Percentiles rank a stretch among this genome's conserved stretches.
These are phyloP conservation scores for Notechis scutatus DNA, from an alignment of 2,113 vertebrate genomes.

Conservation along the genomic window DNA sequence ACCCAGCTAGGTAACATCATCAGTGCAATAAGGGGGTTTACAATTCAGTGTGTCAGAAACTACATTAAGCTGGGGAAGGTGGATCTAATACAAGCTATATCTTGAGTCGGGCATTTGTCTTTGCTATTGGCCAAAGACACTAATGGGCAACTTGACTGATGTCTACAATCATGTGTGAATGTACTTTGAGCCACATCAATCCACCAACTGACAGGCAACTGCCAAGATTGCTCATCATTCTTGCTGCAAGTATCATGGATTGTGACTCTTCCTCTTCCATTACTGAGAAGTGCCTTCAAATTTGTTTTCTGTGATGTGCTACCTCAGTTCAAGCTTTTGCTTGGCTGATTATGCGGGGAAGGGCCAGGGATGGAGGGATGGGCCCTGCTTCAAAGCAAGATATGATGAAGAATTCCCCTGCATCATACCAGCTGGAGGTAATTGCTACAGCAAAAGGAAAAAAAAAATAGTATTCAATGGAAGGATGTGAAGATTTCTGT, in stretches of 20 bases:
- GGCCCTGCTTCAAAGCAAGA: neutral
- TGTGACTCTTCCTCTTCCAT: no score
- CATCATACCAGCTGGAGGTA: neutral
- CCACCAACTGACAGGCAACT: neutral
- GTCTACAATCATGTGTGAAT: neutral
- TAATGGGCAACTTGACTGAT: neutral
- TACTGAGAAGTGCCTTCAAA: neutral
- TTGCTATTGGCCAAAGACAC: neutral
- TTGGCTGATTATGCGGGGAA: neutral
- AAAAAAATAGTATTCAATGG: neutral
- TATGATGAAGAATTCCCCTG: neutral
- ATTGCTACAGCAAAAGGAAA: neutral
- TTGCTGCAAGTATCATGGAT: neutral
- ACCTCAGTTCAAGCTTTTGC: neutral
- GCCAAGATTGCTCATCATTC: neutral
- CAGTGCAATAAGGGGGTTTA: neutral
- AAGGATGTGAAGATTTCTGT: neutral
- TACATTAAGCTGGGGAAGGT: neutral
- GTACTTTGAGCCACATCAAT: neutral
- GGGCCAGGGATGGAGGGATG: neutral
- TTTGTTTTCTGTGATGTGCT: neutral
- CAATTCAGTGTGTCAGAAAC: neutral
- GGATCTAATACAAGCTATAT: neutral
- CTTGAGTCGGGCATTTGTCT: neutral
- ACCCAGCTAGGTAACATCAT: neutral